These are phyloP conservation scores for Acanthosepion lycidas DNA, from an alignment of 2,888 invertebrate species.

Conservation along the genomic window DNA sequence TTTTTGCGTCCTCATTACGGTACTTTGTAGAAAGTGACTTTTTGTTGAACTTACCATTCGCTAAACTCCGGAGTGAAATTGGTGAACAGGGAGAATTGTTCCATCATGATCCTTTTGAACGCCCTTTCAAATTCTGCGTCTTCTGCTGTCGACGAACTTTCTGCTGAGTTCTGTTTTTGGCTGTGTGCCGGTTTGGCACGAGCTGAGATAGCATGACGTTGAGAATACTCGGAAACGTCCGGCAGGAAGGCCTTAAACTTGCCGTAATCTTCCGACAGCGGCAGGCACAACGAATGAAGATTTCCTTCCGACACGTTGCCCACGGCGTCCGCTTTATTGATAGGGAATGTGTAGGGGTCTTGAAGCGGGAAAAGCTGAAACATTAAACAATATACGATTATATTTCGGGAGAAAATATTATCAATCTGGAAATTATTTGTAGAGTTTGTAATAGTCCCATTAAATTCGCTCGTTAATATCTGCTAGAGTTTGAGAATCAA, in stretches of 20 bases:
- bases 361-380: background rate
- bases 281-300: background rate
- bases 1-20: too few species aligned
- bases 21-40: background rate
- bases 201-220: background rate
- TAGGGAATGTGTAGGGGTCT: background rate
- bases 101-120: conserved; percentile 41
- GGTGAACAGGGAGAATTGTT: conserved; percentile 38
- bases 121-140: conserved; percentile 33
- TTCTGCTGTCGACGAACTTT: background rate
- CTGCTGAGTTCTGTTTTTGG: background rate
- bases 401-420: background rate
- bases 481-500: too few species aligned
- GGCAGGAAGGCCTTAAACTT: background rate
- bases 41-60: background rate
- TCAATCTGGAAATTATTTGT: background rate
- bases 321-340: background rate
- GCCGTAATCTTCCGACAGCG: background rate
- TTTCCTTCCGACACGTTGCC: background rate
- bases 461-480: too few species aligned
- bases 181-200: background rate
- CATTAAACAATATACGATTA: background rate
- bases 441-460: too few species aligned
- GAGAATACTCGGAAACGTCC: background rate
- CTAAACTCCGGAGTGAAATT: conserved; percentile 39